Evolutionary conservation across 2,888 invertebrate species (phyloP).

Genomic region (Aphrophora alni): DNA sequence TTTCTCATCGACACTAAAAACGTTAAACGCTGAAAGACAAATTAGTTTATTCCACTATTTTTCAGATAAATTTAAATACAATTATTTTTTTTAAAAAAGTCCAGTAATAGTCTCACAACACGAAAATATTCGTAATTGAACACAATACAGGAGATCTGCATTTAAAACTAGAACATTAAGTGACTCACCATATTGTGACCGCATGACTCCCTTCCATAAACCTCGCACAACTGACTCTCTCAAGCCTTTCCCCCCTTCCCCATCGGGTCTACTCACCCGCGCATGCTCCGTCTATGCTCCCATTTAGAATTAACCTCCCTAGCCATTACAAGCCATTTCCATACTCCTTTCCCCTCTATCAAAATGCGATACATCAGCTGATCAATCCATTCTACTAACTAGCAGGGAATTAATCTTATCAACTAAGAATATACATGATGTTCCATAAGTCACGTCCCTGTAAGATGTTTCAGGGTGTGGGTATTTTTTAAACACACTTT

Average conservation of each 20-base stretch:
- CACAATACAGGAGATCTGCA: not conserved
- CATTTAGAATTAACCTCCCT: not conserved
- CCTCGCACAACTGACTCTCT: slow-evolving; percentile 2
- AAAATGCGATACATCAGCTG: not conserved
- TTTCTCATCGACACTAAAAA: no score
- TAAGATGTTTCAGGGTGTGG: no score
- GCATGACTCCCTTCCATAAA: not conserved
- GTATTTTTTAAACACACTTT: no score
- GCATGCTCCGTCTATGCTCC: not conserved
- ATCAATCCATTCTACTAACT: not conserved
- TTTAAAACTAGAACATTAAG: not conserved
- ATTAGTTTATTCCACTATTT: no score
- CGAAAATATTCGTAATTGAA: no score
- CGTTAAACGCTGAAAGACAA: no score
- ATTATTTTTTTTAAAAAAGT: no score
- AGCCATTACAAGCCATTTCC: not conserved
- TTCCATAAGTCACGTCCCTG: no score
- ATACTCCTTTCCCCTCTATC: not conserved
- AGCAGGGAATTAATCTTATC: not conserved
- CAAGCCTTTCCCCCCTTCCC: not conserved
- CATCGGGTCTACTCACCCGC: not conserved
- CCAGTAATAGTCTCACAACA: no score
- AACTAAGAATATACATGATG: no score
- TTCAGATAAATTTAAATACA: no score
- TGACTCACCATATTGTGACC: slow-evolving; percentile 6